Evolutionary conservation across 2,113 vertebrate genomes (phyloP), one percentile per base, ranked within the genome.

Genomic region (Urocolius indicus): DNA sequence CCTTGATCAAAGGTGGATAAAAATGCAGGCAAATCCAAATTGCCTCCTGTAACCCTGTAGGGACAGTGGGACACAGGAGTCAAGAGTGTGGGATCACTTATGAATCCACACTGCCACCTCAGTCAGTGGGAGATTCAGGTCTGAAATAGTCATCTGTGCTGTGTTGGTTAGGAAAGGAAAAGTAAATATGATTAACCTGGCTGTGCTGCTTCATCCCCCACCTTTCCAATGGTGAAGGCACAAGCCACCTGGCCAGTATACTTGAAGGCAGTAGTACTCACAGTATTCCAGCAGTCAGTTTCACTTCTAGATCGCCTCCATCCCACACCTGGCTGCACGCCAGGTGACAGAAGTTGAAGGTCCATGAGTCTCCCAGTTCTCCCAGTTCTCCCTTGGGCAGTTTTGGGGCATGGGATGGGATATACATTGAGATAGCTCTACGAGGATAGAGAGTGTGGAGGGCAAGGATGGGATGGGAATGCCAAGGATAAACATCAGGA

Each of bases 291-390:
- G 32, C 15, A 75, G 61, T 9, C 46, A n/a, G 20, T 41, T 73
- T 62, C 54, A 9, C 3, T 66, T 84, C 59, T 27, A 46, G 20
- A 2, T 72, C 7, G 12, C 9, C 26, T 14, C 14, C 46, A 26
- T 69, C 24, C 41, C 18, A 7, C 57, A 57, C 18, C 48, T 85
- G 34, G 2, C 5, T 29, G 45, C 45, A 63, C 73, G 65, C 11
- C 34, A 72, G 71, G 15, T 75, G 65, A n/a, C 51, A 89, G 49
- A 30, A 61, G 67, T 5, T 41, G 54, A 57, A 77, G 30, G 26
- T 16, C 23, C 27, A 0, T 9, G 30, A 58, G 16, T n/a, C 14
- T 75, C n/a, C 22, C 10, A 69, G 0, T 0, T n/a, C n/a, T n/a
- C 11, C 18, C 45, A 49, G 2, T n/a, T n/a, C n/a, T n/a, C 36